phyloP scores from a whole-genome alignment of 2,797 vertebrate species.

The Ciconia nigra region DNA sequence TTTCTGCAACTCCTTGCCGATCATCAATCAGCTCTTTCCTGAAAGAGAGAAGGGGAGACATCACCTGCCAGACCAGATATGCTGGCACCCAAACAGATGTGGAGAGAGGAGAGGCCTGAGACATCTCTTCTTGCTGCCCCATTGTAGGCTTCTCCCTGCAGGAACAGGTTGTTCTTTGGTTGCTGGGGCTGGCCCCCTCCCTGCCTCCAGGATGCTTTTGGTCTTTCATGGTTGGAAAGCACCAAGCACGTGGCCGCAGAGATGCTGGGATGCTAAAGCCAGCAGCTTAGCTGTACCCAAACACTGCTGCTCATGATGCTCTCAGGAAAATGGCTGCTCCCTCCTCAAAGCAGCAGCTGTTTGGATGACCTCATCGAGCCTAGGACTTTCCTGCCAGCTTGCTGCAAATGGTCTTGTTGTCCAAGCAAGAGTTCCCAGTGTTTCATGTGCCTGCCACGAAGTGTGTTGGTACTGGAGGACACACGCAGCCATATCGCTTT shows the following conservation, averaged over 20 bases:
- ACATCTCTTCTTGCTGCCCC: background rate
- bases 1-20: background rate
- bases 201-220: background rate
- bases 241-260: background rate
- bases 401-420: background rate
- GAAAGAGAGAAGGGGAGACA: background rate
- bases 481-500: fast-evolving
- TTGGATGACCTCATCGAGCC: background rate
- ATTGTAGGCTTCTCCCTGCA: background rate
- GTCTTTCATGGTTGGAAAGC: background rate
- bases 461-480: too few relatives aligned
- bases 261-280: background rate
- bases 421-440: background rate
- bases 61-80: background rate
- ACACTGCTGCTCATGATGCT: background rate
- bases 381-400: background rate
- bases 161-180: background rate
- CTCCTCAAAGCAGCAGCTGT: background rate
- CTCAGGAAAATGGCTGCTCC: background rate
- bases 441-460: background rate
- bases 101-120: background rate
- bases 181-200: background rate
- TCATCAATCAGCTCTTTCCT: background rate
- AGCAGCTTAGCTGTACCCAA: background rate
- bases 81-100: background rate